Evolutionary conservation across 2,797 vertebrate species (phyloP), one percentile per base, ranked within the genome.

Genomic region (Peromyscus attwateri): DNA sequence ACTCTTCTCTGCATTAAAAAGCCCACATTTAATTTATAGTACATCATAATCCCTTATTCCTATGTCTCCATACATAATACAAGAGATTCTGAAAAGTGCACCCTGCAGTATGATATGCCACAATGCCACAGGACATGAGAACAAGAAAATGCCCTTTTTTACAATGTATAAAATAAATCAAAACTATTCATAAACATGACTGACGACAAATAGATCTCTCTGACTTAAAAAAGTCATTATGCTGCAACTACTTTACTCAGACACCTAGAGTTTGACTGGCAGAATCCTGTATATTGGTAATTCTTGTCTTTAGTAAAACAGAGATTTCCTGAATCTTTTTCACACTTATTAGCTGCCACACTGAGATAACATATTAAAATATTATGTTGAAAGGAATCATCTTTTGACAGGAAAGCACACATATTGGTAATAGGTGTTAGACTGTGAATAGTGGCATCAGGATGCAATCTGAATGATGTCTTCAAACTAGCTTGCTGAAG

Each of bases 141-240:
- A 77, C 62, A 97, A 93, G 68, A 97, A 96, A 91, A 52, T 85
- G 34, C 10, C 1, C 73, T 87, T 76, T 96, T 66, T 84, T 94
- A 84, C 84, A 89, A 95, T 83, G 76, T 40, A 92, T 95, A 98
- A 98, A 98, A 95, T 73, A 97, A 97, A 98, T 98, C 87, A 97
- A 97, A 97, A 97, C 97, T 98, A 97, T 98, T 98, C 96, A 96
- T 96, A 97, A 95, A 91, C n/a, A 97, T 95, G 87, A 95, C 11
- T 94, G 97, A 97, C 94, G 76, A 95, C 29, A 96, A 98, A 96
- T 97, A 96, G 96, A 97, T 97, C 94, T 97, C 40, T 93, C 27
- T 57, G 71, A 2, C 34, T 94, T 96, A 98, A 97, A 97, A 97
- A 96, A 43, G 43, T 97, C 77, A 95, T 94, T 97, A 91, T 95